These are phyloP conservation scores for Linurgus olivaceus DNA, from an alignment of 2,797 vertebrate species.

Conservation along the genomic window DNA sequence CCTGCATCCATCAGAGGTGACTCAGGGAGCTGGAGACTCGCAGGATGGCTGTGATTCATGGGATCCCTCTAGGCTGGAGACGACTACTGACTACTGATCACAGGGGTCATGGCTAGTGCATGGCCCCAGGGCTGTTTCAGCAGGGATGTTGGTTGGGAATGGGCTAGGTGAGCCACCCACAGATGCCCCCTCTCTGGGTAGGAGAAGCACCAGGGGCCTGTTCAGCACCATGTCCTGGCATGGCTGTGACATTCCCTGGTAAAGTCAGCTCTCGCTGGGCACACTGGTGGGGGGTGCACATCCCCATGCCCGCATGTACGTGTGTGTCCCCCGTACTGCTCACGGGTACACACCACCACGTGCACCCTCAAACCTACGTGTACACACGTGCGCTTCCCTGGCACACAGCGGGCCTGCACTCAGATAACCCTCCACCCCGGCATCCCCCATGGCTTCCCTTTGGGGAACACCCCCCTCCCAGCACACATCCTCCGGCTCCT, in stretches of 20 bases:
- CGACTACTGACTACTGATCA: not conserved
- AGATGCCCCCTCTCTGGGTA: too few species aligned
- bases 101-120: fast-evolving
- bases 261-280: not conserved
- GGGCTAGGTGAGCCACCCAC: not conserved
- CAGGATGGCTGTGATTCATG: fast-evolving
- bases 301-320: fast-evolving
- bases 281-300: not conserved
- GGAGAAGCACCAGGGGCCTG: not conserved
- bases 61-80: not conserved
- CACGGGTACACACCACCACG: fast-evolving
- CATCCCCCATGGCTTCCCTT: not conserved
- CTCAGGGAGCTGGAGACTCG: not conserved
- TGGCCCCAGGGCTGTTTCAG: not conserved
- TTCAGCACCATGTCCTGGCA: not conserved
- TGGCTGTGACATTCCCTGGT: not conserved
- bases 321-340: fast-evolving
- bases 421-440: fast-evolving
- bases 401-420: fast-evolving
- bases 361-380: not conserved
- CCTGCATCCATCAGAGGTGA: too few species aligned
- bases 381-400: fast-evolving
- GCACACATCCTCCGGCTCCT: not conserved
- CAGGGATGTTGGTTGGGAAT: not conserved
- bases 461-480: not conserved